phyloP scores from a whole-genome alignment of 2,113 vertebrate species.

The Platanista minor region DNA sequence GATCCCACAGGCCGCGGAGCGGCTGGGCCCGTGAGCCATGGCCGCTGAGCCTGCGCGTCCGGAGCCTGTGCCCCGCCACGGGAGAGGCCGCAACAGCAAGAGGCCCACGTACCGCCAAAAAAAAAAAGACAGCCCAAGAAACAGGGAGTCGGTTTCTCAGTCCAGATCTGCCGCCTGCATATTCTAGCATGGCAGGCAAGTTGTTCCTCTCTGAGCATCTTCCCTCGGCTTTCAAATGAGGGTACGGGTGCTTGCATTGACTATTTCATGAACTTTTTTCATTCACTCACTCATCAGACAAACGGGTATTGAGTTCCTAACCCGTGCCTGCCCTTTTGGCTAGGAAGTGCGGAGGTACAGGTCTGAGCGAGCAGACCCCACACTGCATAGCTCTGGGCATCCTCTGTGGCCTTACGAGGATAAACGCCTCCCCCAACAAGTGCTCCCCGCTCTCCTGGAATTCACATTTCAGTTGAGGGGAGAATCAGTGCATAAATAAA shows the following conservation, averaged over 20 bases:
- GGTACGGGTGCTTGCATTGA: not conserved
- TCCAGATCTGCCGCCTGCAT: not conserved
- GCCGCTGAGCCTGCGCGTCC: too few relatives aligned
- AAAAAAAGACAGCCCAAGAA: too few relatives aligned
- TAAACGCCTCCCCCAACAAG: fast-evolving
- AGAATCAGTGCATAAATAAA: not conserved
- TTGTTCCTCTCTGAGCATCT: not conserved
- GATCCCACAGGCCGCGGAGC: too few relatives aligned
- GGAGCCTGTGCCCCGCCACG: too few relatives aligned
- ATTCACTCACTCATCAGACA: not conserved
- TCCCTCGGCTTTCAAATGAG: not conserved
- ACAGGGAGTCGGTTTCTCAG: not conserved
- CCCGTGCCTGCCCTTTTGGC: not conserved
- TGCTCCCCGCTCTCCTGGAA: fast-evolving
- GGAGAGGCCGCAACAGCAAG: too few relatives aligned
- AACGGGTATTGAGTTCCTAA: not conserved
- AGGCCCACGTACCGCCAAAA: too few relatives aligned
- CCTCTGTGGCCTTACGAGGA: not conserved
- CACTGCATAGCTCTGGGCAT: not conserved
- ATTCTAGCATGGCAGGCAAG: not conserved
- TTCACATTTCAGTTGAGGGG: not conserved
- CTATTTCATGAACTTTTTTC: not conserved
- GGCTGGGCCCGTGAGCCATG: too few relatives aligned
- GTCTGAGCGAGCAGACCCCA: not conserved
- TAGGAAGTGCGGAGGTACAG: not conserved